Evolutionary conservation across 1,140 invertebrate species (phyloP), one percentile per base, ranked within the genome.

Genomic region (Atta cephalotes): DNA sequence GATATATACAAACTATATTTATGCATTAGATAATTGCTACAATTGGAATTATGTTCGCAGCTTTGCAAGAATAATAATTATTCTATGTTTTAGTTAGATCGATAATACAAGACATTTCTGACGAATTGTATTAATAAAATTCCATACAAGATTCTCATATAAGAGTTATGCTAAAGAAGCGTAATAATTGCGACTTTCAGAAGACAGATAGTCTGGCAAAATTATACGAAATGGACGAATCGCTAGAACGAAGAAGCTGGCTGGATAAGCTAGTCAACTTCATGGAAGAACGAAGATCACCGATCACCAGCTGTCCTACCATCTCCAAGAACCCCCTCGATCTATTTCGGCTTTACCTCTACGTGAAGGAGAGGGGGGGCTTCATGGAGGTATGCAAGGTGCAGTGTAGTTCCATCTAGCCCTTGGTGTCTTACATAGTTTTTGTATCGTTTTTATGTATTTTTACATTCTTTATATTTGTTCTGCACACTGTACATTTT

Each of bases 261-360:
- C 96, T 99, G 88, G 98, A 99, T 95, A 98, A 98, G 94, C 96
- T 99, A 90, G 96, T 99, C 84, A 96, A 97, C 81, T 99, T 98
- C 95, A 98, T 99, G 97, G 99, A 99, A 94, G 98, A 99, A 93
- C 96, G 98, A 90, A 97, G 98, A 90, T 98, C 98, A 87, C 98
- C 99, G 65, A 98, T 99, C 90, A 98, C 98, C 81, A 97, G 98
- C 90, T 99, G 98, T 96, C 99, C 99, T 65, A 98, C 98, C 92
- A 99, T 99, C 95, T 98, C 98, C 95, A 99, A 99, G 96, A 98
- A 99, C 96, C 98, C 98, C 92, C 97, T 99, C 92, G 99, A 99
- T 97, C 97, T 99, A 91, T 99, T 98, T 96, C 97, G 98, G 93
- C 97, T 99, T 91, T 99, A 99, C 95, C 96, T 98, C 95, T 97